Evolutionary conservation across 2,797 vertebrate genomes (phyloP).

Genomic region (Manis pentadactyla): DNA sequence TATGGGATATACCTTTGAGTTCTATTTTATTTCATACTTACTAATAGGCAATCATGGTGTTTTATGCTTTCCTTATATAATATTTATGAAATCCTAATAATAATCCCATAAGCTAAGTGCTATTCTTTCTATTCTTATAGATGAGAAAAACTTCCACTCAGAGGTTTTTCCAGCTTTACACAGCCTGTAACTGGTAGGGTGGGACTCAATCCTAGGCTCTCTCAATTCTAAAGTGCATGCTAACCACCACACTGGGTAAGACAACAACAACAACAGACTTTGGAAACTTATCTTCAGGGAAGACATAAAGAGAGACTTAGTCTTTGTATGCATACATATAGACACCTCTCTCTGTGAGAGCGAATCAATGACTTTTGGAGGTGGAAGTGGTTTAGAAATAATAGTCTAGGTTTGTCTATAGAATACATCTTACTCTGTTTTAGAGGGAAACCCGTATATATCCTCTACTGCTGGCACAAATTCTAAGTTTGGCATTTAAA

Average conservation of each 20-base stretch:
- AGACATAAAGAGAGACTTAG: background rate
- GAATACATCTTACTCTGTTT: background rate
- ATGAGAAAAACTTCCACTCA: background rate
- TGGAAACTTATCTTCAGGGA: background rate
- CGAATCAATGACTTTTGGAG: background rate
- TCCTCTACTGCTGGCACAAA: background rate
- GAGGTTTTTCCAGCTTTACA: background rate
- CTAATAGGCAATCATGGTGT: background rate
- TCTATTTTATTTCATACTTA: background rate
- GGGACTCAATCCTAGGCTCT: background rate
- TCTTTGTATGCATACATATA: background rate
- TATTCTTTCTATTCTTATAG: background rate
- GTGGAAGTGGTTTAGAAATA: conserved; percentile 15
- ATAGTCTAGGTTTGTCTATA: background rate
- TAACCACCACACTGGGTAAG: background rate
- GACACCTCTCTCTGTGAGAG: background rate
- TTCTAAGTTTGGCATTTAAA: background rate
- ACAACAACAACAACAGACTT: background rate
- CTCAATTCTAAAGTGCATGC: background rate
- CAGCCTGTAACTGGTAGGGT: background rate
- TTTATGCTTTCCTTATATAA: background rate
- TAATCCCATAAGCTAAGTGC: background rate
- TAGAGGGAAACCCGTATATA: background rate
- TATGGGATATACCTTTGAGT: background rate
- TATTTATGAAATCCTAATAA: background rate